Base-by-base conservation (phyloP, 2,888 invertebrate genomes). In the Parnassius glacialis region DNA sequence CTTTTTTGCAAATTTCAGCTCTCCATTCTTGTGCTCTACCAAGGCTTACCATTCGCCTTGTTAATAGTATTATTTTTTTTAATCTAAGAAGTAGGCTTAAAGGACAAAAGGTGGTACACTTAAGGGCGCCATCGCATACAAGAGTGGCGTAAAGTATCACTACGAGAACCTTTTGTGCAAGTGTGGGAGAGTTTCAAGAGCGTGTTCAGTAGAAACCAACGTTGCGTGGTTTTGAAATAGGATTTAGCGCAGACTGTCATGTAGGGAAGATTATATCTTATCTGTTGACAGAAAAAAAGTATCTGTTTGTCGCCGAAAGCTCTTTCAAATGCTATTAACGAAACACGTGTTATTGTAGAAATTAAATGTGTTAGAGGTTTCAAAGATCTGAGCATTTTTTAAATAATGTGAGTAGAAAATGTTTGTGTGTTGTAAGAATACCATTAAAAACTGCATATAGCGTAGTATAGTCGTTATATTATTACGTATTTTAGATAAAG, bases 161-260 rank as follows among this genome's bases (percentile, higher is more conserved):
- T 78, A 80, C 74, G 75, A 75, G 77, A 80, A 78, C 75, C 80
- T 80, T 84, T 85, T 83, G 78, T 85, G 69, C 64, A 74, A 83
- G 86, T 86, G 89, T 87, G 87, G 87, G 90, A 85, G 87, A 81
- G 74, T 76, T 75, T 76, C 70, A 72, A 81, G 77, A 82, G 81
- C 62, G 64, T 70, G 76, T 72, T 74, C 83, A 84, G 84, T 84
- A 79, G 80, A 83, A 90, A 81, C 85, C 91, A 84, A 77, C 80
- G 87, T 87, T 84, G 90, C 91, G 87, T 91, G 84, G 78, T 84
- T 82, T 80, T 76, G 71, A 80, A 87, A 89, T 87, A 79, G 87
- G 90, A 90, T 89, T 87, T 83, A 73, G 79, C 80, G 75, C 81
- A 85, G 85, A 88, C 85, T 83, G 81, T 72, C 73, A 70, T 68